Conservation (phyloP, 2,888 invertebrate species). For the Philereme vetulata region DNA sequence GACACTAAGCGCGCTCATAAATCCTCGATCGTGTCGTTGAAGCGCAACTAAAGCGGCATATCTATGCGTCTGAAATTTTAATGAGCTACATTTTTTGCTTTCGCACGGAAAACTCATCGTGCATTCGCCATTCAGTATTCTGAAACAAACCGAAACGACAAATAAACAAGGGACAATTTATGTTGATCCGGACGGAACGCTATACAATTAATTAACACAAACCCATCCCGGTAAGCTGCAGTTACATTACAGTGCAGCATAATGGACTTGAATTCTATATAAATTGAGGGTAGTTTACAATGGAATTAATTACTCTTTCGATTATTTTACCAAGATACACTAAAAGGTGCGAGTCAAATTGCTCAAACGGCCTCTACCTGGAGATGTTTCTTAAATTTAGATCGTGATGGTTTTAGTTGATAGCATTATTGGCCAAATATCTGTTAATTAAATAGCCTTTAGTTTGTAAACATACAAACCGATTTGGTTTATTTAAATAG, state of each 20-base stretch:
- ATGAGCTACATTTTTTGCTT: conserved; percentile 30
- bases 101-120: conserved; percentile 21
- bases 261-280: conserved; percentile 12
- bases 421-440: too few species aligned
- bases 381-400: too few species aligned
- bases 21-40: conserved; percentile 35
- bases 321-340: conserved; percentile 1
- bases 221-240: conserved; percentile 1
- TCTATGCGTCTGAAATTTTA: conserved; percentile 38
- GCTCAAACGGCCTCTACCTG: too few species aligned
- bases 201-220: conserved; percentile 12
- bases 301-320: conserved; percentile 3
- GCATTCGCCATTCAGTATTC: conserved; percentile 18
- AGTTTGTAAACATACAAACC: too few species aligned
- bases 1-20: conserved; percentile 34
- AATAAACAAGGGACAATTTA: conserved; percentile 23
- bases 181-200: conserved; percentile 9
- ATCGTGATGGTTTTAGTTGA: too few species aligned
- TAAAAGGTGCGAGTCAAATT: too few species aligned
- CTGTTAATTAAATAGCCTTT: too few species aligned
- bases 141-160: conserved; percentile 12
- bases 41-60: conserved; percentile 31
- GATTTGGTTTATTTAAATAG: too few species aligned
- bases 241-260: conserved; percentile 11
- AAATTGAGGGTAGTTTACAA: conserved; percentile 3